A percentile compares a stretch with the other conserved stretches of the same genome.
phyloP scores from a whole-genome alignment of 2,888 invertebrate genomes.

The Tipula helvola region DNA sequence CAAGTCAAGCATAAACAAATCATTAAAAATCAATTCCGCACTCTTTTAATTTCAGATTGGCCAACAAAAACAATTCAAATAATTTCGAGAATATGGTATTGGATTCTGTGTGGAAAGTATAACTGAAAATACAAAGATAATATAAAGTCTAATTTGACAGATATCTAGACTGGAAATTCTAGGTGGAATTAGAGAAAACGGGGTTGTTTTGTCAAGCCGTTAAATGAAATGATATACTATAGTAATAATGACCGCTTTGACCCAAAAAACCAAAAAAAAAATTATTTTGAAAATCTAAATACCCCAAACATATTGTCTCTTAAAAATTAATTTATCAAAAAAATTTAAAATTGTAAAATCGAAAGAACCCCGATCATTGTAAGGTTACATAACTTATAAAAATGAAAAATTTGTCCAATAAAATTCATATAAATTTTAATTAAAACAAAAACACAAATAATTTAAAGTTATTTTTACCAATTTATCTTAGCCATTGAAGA shows the following conservation, averaged over 20 bases:
- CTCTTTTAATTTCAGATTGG: too few species aligned
- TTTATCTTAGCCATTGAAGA: neutral
- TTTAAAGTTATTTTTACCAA: neutral
- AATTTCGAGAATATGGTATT: too few species aligned
- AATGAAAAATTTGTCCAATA: neutral
- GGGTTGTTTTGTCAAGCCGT: too few species aligned
- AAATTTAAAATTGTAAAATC: neutral
- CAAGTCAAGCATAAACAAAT: too few species aligned
- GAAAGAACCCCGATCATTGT: neutral
- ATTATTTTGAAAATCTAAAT: neutral
- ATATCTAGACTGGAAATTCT: too few species aligned
- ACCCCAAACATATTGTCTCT: neutral
- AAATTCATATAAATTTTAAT: neutral
- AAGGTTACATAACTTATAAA: neutral
- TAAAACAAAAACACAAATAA: neutral
- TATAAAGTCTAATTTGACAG: too few species aligned
- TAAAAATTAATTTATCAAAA: neutral
- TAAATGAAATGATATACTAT: too few species aligned
- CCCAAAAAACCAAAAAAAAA: neutral
- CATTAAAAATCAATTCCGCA: too few species aligned
- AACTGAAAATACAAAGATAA: too few species aligned
- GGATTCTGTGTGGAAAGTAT: too few species aligned
- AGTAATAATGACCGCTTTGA: neutral
- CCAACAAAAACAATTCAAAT: too few species aligned
- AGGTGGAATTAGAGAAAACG: too few species aligned